Evolutionary conservation across 2,888 invertebrate species (phyloP).

Genomic region (Parnassius apollo): DNA sequence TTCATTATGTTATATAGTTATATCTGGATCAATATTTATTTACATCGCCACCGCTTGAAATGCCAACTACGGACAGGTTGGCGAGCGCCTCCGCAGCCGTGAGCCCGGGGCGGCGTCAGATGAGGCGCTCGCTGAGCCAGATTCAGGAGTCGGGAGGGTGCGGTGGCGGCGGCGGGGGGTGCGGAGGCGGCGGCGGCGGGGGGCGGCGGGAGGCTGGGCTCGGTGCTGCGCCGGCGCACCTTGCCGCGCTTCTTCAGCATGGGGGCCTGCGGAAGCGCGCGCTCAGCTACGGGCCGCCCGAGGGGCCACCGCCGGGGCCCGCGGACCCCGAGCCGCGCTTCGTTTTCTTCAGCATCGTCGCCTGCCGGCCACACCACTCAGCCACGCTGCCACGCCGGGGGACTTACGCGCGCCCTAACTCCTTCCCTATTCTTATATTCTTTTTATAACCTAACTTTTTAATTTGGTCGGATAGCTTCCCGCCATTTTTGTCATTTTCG

Average conservation of each 20-base stretch:
- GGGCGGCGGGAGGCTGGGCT: slow-evolving; percentile 80
- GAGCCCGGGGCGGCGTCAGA: slow-evolving; percentile 80
- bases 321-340: slow-evolving; percentile 94
- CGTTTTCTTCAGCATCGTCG: slow-evolving; percentile 99
- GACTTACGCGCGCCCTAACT: slow-evolving; percentile 31
- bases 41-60: slow-evolving; percentile 44
- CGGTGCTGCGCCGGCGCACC: slow-evolving; percentile 97
- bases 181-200: slow-evolving; percentile 59
- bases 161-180: slow-evolving; percentile 63
- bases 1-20: slow-evolving; percentile 47
- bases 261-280: slow-evolving; percentile 92
- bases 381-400: slow-evolving; percentile 34
- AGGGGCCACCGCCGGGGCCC: slow-evolving; percentile 85
- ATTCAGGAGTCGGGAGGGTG: slow-evolving; percentile 83
- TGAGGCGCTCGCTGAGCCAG: slow-evolving; percentile 87
- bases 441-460: too few relatives aligned
- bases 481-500: too few relatives aligned
- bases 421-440: too few relatives aligned
- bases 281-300: slow-evolving; percentile 66
- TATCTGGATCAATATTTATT: slow-evolving; percentile 54
- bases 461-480: too few relatives aligned
- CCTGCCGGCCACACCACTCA: slow-evolving; percentile 84
- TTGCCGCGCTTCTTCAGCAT: slow-evolving; percentile 99
- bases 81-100: slow-evolving; percentile 67
- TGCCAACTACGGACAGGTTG: slow-evolving; percentile 33